phyloP scores from a whole-genome alignment of 1,140 invertebrate species.

The Semibalanus balanoides region DNA sequence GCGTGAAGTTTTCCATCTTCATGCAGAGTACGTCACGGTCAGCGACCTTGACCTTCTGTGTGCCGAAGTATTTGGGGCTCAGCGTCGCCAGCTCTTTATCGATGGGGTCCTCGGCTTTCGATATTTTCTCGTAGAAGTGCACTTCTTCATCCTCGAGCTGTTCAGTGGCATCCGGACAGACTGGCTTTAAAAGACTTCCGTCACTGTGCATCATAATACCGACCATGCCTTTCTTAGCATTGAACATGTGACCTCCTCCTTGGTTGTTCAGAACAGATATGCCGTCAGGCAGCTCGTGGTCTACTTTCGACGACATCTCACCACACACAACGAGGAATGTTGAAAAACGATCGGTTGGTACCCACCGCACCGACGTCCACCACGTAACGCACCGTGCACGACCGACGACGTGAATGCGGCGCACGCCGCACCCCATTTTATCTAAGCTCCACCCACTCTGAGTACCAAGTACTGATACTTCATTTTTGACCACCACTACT shows the following conservation, averaged over 20 bases:
- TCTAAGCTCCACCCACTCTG: slow-evolving; percentile 28
- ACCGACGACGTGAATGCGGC: no score
- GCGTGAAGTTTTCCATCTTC: neutral
- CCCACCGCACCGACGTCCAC: no score
- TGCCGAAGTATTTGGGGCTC: neutral
- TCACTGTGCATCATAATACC: neutral
- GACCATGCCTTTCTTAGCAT: slow-evolving; percentile 1
- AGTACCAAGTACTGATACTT: no score
- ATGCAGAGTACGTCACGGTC: neutral
- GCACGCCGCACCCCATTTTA: no score
- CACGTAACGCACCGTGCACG: no score
- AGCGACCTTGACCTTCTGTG: neutral
- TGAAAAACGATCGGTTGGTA: slow-evolving; percentile 19
- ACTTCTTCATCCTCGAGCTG: neutral
- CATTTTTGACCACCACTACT: no score
- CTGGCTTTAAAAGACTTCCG: neutral
- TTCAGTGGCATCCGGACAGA: neutral
- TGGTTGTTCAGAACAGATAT: neutral
- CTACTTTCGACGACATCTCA: neutral
- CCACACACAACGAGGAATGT: no score
- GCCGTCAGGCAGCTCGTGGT: neutral
- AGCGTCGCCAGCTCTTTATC: neutral
- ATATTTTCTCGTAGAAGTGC: neutral
- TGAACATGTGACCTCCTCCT: neutral
- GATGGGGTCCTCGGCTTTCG: neutral